A percentile compares a stretch with the other conserved stretches of the same genome.
These are phyloP conservation scores for Drosophila mayri DNA, from an alignment of 1,140 invertebrate species.

Conservation along the genomic window DNA sequence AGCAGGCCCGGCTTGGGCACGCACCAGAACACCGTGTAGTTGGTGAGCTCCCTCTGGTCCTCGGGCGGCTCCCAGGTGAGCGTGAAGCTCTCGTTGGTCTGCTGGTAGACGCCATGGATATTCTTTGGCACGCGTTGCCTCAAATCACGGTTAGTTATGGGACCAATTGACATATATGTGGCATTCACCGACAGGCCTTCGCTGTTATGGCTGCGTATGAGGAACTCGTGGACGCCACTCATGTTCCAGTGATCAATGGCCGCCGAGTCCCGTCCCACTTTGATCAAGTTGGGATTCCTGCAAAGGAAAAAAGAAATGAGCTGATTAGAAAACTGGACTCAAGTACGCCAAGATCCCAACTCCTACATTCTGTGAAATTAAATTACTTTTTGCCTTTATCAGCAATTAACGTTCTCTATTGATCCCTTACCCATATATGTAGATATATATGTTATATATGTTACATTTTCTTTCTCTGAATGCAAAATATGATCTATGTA, in stretches of 20 bases:
- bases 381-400: too few species aligned
- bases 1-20: conserved; percentile 50
- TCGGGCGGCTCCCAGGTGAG: conserved; percentile 72
- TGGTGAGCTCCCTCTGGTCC: conserved; percentile 34
- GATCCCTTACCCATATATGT: too few species aligned
- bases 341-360: neutral
- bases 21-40: conserved; percentile 82
- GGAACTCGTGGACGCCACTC: conserved; percentile 53
- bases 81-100: conserved; percentile 66
- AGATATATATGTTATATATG: too few species aligned
- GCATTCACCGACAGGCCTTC: conserved; percentile 57
- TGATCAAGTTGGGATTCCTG: conserved; percentile 51
- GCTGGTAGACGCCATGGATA: conserved; percentile 71
- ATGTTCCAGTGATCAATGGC: conserved; percentile 59
- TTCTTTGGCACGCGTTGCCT: conserved; percentile 46
- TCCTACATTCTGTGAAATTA: too few species aligned
- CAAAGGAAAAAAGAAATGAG: neutral
- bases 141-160: conserved; percentile 47
- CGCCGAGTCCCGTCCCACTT: conserved; percentile 55
- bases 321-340: neutral
- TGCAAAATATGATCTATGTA: neutral
- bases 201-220: conserved; percentile 67
- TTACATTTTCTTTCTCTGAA: too few species aligned
- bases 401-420: too few species aligned
- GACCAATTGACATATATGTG: conserved; percentile 61